Evolutionary conservation across 2,113 vertebrate genomes (phyloP).

Genomic region (Paralichthys olivaceus): DNA sequence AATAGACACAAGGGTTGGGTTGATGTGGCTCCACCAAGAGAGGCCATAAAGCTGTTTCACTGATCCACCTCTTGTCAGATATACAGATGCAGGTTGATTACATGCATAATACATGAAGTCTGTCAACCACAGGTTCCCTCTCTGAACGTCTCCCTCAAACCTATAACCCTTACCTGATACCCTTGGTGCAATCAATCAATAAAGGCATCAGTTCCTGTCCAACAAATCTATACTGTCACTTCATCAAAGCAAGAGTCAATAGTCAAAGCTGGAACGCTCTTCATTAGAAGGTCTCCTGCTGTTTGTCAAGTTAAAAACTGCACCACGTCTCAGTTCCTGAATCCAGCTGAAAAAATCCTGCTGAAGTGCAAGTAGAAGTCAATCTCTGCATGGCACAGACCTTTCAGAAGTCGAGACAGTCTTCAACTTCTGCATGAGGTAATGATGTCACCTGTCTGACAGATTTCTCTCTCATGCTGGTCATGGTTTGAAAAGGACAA

Average conservation of each 20-base stretch:
- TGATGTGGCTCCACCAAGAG: conserved; percentile 7
- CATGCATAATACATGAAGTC: conserved; percentile 61
- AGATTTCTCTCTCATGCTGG: conserved; percentile 54
- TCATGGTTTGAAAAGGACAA: conserved; percentile 40
- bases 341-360: conserved; percentile 1
- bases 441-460: conserved; percentile 46
- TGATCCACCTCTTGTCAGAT: conserved; percentile 37
- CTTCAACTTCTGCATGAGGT: conserved; percentile 33
- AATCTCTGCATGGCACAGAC: conserved; percentile 24
- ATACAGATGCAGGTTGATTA: conserved; percentile 41
- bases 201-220: conserved; percentile 24
- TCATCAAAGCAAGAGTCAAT: conserved; percentile 56
- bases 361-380: conserved; percentile 23
- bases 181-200: conserved; percentile 35
- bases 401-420: conserved; percentile 48
- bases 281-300: conserved; percentile 25
- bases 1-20: not conserved
- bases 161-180: too few species aligned
- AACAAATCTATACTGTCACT: conserved; percentile 49
- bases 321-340: conserved; percentile 6
- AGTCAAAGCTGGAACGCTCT: conserved; percentile 39
- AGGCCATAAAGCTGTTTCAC: conserved; percentile 35
- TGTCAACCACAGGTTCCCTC: conserved; percentile 45
- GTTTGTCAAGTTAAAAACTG: conserved; percentile 27
- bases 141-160: conserved; percentile 12